Evolutionary conservation across 2,797 vertebrate species (phyloP), one percentile per base, ranked within the genome.

Genomic region (Enteromius viviparus): DNA sequence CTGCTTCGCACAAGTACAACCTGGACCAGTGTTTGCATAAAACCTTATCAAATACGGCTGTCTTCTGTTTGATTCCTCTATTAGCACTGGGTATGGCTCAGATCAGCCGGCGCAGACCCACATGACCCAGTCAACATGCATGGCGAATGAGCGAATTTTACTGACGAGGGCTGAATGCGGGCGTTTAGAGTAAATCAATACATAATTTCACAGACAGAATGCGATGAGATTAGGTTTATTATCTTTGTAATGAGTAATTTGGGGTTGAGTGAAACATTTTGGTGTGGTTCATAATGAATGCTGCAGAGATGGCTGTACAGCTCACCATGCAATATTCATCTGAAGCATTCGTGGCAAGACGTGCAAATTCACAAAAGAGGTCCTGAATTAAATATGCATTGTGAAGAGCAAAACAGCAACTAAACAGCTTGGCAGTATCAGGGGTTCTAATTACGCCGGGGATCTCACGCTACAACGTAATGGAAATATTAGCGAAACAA

Each of bases 11-110:
- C 75, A 34, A 58, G 84, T 83, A 87, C 83, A 84, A 89, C 84
- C 65, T 80, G 88, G 80, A 86, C 70, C 88, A 85, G 62, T 90
- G 90, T 87, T 87, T 86, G 87, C 85, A 84, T 78, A 80, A 88
- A 87, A 76, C 79, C 83, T 91, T 87, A 92, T 87, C 88, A 86
- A 66, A 88, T 89, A 85, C 69, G 32, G 29, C 47, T 45, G 66
- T 86, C 62, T 70, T 42, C 79, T 87, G 89, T 93, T 91, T 92
- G 80, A 93, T 91, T 93, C 89, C 79, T 89, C 87, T 85, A 89
- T 90, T 92, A 89, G 77, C 87, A 90, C 80, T 86, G 79, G 74
- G 78, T 75, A 84, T 65, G 71, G 76, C 88, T 87, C 90, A 87
- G 76, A 83, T 68, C 62, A 76, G 47, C 68, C 4, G n/a, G 15